Evolutionary conservation across 2,888 invertebrate species (phyloP).

Genomic region (Fissipunctia ypsillon): DNA sequence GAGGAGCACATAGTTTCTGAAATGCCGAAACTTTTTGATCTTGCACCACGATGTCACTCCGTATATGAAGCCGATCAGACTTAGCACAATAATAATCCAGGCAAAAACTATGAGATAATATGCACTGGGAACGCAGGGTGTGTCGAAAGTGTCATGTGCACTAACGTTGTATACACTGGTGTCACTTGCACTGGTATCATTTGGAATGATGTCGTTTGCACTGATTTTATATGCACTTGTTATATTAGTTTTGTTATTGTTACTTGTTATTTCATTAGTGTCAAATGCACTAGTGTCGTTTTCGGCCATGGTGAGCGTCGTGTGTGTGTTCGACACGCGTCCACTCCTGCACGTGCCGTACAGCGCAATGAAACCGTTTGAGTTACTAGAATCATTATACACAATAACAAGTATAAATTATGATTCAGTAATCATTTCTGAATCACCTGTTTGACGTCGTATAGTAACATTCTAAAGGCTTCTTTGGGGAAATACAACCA

Average conservation of each 20-base stretch:
- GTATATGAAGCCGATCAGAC: constrained; percentile 25
- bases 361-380: constrained; percentile 6
- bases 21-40: constrained; percentile 39
- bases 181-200: background rate
- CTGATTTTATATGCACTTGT: background rate
- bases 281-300: background rate
- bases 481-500: constrained; percentile 5
- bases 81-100: constrained; percentile 35
- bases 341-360: background rate
- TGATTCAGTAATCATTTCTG: background rate
- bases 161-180: background rate
- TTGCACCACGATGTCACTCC: constrained; percentile 37
- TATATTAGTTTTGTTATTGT: no score
- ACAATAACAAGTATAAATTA: background rate
- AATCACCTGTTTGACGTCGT: background rate
- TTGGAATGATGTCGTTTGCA: background rate
- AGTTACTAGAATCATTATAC: background rate
- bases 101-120: constrained; percentile 35
- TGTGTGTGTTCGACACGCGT: background rate
- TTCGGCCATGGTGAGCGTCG: constrained; percentile 3
- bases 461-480: background rate
- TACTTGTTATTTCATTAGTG: no score
- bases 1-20: constrained; percentile 48
- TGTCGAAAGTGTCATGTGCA: background rate
- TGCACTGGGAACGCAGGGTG: constrained; percentile 31